phyloP scores from a whole-genome alignment of 2,888 invertebrate genomes.

The Xylota segnis region DNA sequence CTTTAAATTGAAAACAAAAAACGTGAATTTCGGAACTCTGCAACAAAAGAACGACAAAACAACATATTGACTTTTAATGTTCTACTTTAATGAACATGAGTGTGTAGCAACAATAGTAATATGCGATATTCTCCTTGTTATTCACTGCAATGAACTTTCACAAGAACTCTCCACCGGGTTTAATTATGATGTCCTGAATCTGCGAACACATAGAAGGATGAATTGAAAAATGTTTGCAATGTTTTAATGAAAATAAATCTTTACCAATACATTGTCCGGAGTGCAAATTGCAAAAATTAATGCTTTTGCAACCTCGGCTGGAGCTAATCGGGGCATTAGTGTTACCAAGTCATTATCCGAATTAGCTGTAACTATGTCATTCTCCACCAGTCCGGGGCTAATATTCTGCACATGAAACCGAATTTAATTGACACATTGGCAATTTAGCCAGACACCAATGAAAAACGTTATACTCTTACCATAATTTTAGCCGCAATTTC shows the following conservation, averaged over 20 bases:
- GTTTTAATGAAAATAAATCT: constrained; percentile 30
- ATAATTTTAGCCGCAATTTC: constrained; percentile 81
- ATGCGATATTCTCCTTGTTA: constrained; percentile 11
- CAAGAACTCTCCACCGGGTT: constrained; percentile 79
- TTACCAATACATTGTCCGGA: constrained; percentile 79
- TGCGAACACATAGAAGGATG: constrained; percentile 40
- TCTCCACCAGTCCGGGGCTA: constrained; percentile 79
- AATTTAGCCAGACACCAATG: constrained; percentile 8
- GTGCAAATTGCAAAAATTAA: constrained; percentile 79
- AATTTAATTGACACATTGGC: constrained; percentile 39
- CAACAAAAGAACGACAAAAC: no score
- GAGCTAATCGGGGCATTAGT: constrained; percentile 79
- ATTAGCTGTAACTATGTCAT: constrained; percentile 78
- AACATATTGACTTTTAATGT: constrained; percentile 4
- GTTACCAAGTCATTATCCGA: constrained; percentile 78
- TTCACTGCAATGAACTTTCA: constrained; percentile 54
- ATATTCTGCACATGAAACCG: constrained; percentile 76
- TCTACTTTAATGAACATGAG: constrained; percentile 33
- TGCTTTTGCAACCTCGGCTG: constrained; percentile 79
- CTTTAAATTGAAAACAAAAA: not conserved
- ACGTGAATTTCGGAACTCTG: not conserved
- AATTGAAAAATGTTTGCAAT: not conserved
- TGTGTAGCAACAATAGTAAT: constrained; percentile 25
- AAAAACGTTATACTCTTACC: constrained; percentile 77
- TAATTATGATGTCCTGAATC: constrained; percentile 79